Conservation (phyloP, 2,113 vertebrate genomes). For the Parus major region DNA sequence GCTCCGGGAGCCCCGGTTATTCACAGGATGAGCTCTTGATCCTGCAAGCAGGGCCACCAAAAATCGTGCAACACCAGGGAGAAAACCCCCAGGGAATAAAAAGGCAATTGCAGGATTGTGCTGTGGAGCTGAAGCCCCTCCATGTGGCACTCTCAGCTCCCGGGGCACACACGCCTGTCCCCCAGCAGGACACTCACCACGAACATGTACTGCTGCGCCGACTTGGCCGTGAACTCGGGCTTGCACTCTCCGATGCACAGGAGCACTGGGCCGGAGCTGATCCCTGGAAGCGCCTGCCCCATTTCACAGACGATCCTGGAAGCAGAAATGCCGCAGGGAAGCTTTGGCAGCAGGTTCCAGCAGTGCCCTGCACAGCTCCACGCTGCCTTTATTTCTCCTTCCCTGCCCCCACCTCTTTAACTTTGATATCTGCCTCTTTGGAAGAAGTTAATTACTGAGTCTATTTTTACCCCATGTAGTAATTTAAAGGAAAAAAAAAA, state of each 20-base stretch:
- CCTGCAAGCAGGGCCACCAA: background rate
- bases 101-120: fast-evolving
- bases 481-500: conserved; percentile 54
- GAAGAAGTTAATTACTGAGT: conserved; percentile 64
- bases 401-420: background rate
- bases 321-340: conserved; percentile 15
- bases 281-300: conserved; percentile 81
- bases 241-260: conserved; percentile 94
- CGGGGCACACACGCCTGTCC: fast-evolving
- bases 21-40: background rate
- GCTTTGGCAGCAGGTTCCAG: background rate
- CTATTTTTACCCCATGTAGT: conserved; percentile 41
- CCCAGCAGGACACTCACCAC: conserved; percentile 81
- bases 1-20: background rate
- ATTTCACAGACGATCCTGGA: conserved; percentile 97
- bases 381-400: background rate
- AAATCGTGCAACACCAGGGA: fast-evolving
- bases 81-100: background rate
- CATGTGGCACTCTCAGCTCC: fast-evolving
- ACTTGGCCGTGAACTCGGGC: conserved; percentile 90
- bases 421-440: conserved; percentile 49
- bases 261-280: conserved; percentile 85
- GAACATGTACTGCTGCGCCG: conserved; percentile 88
- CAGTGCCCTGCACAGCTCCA: background rate
- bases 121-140: background rate